A percentile compares a stretch with the other conserved stretches of the same genome.
Conservation (phyloP, 2,888 invertebrate species). For the Melanargia galathea region DNA sequence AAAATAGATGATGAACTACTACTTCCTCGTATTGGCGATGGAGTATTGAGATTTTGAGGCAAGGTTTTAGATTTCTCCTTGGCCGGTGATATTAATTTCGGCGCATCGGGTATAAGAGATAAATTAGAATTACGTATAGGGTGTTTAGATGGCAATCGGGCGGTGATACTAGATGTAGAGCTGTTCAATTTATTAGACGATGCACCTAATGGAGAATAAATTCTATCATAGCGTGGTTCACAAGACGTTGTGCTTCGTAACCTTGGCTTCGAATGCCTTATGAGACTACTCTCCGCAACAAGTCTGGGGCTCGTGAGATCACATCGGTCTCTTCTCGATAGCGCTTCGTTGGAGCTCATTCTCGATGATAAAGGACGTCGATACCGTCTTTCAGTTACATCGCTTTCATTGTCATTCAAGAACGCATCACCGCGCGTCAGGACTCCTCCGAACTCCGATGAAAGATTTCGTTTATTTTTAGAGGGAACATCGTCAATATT, state of each 20-base stretch:
- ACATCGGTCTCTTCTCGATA: slow-evolving; percentile 66
- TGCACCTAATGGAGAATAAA: slow-evolving; percentile 69
- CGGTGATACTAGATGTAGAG: slow-evolving; percentile 64
- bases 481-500: slow-evolving; percentile 51
- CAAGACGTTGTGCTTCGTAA: slow-evolving; percentile 72
- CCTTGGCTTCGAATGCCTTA: slow-evolving; percentile 65
- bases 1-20: slow-evolving; percentile 75
- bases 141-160: slow-evolving; percentile 58
- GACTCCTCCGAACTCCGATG: slow-evolving; percentile 56
- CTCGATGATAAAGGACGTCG: slow-evolving; percentile 73
- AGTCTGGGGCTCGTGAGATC: slow-evolving; percentile 71
- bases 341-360: slow-evolving; percentile 71
- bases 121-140: slow-evolving; percentile 73
- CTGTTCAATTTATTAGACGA: slow-evolving; percentile 69
- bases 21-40: slow-evolving; percentile 74
- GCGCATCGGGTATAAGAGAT: slow-evolving; percentile 74
- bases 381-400: slow-evolving; percentile 66
- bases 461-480: slow-evolving; percentile 63
- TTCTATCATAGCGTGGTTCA: slow-evolving; percentile 75
- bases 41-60: slow-evolving; percentile 80
- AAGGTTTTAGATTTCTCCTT: slow-evolving; percentile 84
- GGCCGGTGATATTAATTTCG: slow-evolving; percentile 68
- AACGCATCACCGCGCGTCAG: slow-evolving; percentile 66
- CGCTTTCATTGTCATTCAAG: slow-evolving; percentile 75
- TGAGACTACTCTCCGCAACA: slow-evolving; percentile 63